Evolutionary conservation across 2,113 vertebrate genomes (phyloP).

Genomic region (Tringa solitaria): DNA sequence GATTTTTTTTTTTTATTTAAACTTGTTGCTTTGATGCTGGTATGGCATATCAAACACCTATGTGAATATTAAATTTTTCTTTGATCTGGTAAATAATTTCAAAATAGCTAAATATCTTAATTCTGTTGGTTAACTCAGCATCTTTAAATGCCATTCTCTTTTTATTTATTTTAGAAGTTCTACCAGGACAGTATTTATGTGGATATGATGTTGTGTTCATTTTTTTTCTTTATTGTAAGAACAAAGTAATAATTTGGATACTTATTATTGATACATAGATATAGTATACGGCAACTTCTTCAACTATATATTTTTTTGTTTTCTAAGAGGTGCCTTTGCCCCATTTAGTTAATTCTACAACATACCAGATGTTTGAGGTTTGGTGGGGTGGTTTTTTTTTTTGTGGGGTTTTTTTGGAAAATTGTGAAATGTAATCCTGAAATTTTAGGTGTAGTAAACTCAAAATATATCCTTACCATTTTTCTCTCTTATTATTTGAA

Average conservation of each 20-base stretch:
- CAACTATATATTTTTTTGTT: not conserved
- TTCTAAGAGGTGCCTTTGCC: not conserved
- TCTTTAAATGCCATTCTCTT: not conserved
- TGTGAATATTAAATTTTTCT: not conserved
- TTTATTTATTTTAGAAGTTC: not conserved
- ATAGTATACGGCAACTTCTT: not conserved
- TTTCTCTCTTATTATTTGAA: not conserved
- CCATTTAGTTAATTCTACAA: not conserved
- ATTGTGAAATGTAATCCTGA: not conserved
- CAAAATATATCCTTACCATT: not conserved
- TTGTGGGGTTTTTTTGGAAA: not conserved
- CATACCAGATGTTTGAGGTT: not conserved
- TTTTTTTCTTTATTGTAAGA: not conserved
- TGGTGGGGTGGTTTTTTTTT: not conserved
- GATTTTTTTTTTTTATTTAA: not conserved
- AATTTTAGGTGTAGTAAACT: not conserved
- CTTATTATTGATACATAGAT: not conserved
- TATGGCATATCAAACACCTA: not conserved
- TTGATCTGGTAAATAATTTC: not conserved
- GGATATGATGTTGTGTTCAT: accelerated
- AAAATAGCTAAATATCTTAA: not conserved
- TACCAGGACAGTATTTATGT: not conserved
- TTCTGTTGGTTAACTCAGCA: not conserved
- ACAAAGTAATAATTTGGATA: not conserved
- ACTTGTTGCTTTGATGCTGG: not conserved